Conservation (phyloP, 2,797 vertebrate species). For the Halcyon leucocephala region DNA sequence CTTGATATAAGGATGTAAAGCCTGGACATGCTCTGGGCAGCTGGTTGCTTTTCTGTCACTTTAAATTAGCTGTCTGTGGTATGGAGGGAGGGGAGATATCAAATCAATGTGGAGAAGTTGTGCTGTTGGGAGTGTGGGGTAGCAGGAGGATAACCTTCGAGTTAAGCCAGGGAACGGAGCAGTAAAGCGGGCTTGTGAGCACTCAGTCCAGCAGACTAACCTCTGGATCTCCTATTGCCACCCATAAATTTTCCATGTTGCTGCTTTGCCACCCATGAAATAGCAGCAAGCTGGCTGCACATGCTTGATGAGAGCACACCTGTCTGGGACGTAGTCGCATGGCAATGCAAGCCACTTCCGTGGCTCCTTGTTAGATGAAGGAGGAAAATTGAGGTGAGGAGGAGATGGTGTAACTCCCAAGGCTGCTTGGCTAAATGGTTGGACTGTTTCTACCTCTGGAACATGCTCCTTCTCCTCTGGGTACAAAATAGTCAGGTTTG, state of each 20-base stretch:
- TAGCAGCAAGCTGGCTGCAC: background rate
- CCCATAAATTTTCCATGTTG: background rate
- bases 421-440: background rate
- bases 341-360: background rate
- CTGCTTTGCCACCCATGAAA: background rate
- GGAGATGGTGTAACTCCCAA: background rate
- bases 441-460: background rate
- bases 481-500: background rate
- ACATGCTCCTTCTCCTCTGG: background rate
- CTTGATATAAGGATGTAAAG: background rate
- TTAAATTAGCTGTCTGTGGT: background rate
- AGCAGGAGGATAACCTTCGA: background rate
- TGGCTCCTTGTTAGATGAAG: background rate
- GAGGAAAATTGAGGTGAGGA: background rate
- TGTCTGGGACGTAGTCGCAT: background rate
- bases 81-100: background rate
- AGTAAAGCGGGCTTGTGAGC: accelerated
- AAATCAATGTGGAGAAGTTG: background rate
- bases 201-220: background rate
- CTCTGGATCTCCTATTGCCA: background rate
- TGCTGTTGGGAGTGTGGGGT: background rate
- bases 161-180: background rate
- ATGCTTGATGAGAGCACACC: background rate
- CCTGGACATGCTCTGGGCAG: background rate
- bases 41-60: background rate